Evolutionary conservation across 2,888 invertebrate species (phyloP).

Genomic region (Calephelis perditalis): DNA sequence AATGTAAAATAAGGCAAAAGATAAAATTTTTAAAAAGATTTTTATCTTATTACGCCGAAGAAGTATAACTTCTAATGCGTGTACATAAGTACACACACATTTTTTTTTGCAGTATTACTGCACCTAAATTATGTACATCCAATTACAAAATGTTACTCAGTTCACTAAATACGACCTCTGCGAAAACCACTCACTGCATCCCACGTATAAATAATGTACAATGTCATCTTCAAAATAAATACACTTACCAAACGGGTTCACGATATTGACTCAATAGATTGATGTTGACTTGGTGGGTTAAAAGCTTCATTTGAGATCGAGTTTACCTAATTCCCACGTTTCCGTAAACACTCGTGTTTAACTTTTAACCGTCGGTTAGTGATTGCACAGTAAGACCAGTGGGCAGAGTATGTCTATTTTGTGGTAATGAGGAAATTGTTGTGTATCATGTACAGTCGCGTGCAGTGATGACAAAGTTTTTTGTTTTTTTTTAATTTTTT

Average conservation of each 20-base stretch:
- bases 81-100: too few species aligned
- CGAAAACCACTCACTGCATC: slow-evolving; percentile 9
- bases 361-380: slow-evolving; percentile 14
- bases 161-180: background rate
- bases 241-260: slow-evolving; percentile 18
- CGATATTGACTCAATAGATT: slow-evolving; percentile 31
- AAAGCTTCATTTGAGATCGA: slow-evolving; percentile 32
- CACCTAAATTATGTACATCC: too few species aligned
- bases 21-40: too few species aligned
- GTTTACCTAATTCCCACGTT: slow-evolving; percentile 33
- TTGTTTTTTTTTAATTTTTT: too few species aligned
- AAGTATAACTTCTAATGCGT: too few species aligned
- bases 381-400: slow-evolving; percentile 12
- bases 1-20: too few species aligned
- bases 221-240: slow-evolving; percentile 19
- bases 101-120: too few species aligned
- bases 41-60: too few species aligned
- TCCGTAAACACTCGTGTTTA: slow-evolving; percentile 26
- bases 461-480: background rate
- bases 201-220: background rate
- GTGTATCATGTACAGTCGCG: background rate
- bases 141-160: background rate
- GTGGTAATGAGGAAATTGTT: slow-evolving; percentile 11
- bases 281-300: slow-evolving; percentile 29
- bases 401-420: slow-evolving; percentile 8